Evolutionary conservation across 2,888 invertebrate species (phyloP).

Genomic region (Cryptocephalus moraei): DNA sequence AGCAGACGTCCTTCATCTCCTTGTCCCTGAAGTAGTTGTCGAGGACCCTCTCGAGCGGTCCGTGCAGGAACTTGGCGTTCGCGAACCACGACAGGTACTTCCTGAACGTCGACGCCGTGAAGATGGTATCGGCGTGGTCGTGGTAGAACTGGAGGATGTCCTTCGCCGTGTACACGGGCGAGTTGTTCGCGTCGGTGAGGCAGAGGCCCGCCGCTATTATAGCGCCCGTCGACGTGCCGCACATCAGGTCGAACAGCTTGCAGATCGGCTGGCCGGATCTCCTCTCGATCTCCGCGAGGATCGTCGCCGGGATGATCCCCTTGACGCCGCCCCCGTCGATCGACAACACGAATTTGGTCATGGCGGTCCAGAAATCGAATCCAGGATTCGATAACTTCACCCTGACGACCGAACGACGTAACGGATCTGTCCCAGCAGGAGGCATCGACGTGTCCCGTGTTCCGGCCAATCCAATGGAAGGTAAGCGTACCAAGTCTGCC

Average conservation of each 20-base stretch:
- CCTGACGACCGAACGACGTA: no score
- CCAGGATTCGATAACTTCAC: no score
- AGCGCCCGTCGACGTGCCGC: not conserved
- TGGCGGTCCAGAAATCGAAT: no score
- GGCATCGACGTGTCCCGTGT: no score
- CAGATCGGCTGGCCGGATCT: not conserved
- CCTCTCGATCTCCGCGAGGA: not conserved
- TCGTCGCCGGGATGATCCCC: not conserved
- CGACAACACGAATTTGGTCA: not conserved
- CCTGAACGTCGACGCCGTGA: not conserved
- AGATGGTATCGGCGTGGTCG: not conserved
- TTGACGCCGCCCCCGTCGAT: not conserved
- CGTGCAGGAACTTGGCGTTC: no score
- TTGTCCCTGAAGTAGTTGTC: not conserved
- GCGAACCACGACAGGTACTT: not conserved
- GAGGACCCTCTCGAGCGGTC: not conserved
- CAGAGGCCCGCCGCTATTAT: not conserved
- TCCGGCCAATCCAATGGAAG: no score
- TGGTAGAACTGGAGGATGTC: not conserved
- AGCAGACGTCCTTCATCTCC: not conserved
- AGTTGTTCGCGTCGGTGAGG: not conserved
- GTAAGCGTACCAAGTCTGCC: no score
- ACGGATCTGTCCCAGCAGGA: no score
- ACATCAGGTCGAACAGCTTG: not conserved
- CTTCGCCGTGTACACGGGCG: not conserved